These are phyloP conservation scores for Hydrocynus forskahlii DNA, from an alignment of 2,797 vertebrate species.

Conservation along the genomic window DNA sequence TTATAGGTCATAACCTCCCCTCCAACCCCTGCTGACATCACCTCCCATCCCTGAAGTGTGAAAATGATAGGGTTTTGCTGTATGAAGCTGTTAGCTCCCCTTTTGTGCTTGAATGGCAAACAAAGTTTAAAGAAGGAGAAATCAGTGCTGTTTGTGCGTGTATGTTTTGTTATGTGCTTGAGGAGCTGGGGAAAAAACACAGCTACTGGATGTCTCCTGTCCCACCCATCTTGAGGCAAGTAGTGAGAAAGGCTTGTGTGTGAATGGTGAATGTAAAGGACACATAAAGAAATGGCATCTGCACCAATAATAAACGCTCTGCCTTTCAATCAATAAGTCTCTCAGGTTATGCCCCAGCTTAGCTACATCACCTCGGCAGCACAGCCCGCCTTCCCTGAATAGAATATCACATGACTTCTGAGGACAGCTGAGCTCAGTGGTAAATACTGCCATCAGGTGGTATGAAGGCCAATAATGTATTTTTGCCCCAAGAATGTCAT, in stretches of 20 bases:
- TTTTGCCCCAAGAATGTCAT: too few species aligned
- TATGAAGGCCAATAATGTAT: neutral
- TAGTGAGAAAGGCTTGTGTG: conserved; percentile 49
- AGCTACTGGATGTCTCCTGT: conserved; percentile 64
- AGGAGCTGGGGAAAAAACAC: conserved; percentile 44
- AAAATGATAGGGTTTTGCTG: conserved; percentile 24
- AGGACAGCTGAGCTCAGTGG: neutral
- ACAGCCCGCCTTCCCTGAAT: neutral
- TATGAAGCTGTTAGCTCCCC: conserved; percentile 12
- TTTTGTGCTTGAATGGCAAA: conserved; percentile 45
- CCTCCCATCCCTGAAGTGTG: conserved; percentile 38
- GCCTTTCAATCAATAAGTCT: neutral
- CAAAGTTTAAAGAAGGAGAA: neutral
- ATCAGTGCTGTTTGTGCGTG: conserved; percentile 9
- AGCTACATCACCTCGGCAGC: neutral
- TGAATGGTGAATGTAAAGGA: neutral
- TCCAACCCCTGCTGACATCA: conserved; percentile 47
- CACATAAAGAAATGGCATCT: neutral
- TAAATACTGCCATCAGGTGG: conserved; percentile 21
- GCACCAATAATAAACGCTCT: neutral
- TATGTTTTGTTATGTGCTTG: conserved; percentile 25
- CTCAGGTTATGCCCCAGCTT: neutral
- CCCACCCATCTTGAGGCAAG: conserved; percentile 53
- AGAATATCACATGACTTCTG: neutral
- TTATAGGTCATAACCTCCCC: conserved; percentile 43